These are phyloP conservation scores for Dicrurus megarhynchus DNA, from an alignment of 2,113 vertebrate species.

Conservation along the genomic window DNA sequence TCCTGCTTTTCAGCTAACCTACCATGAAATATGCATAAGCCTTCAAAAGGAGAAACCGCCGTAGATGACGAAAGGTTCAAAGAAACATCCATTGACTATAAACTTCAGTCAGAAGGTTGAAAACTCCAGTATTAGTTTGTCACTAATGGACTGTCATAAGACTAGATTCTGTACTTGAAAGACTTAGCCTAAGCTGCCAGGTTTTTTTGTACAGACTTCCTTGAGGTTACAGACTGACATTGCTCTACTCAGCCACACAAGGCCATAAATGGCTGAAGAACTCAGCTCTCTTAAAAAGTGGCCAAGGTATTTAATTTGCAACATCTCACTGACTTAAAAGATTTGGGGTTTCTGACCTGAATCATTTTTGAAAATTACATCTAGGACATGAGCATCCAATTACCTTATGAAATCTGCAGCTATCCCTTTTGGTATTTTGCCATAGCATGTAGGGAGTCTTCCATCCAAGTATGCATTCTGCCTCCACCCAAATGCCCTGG, in stretches of 20 bases:
- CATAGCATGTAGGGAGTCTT: neutral
- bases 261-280: neutral
- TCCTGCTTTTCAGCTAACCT: neutral
- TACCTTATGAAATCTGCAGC: neutral
- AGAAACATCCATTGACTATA: neutral
- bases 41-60: neutral
- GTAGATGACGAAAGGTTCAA: neutral
- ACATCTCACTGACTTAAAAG: neutral
- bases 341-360: neutral
- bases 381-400: neutral
- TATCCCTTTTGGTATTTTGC: neutral
- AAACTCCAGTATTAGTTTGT: neutral
- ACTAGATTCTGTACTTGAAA: neutral
- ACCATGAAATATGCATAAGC: neutral
- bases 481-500: neutral
- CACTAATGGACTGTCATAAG: neutral
- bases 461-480: neutral
- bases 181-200: neutral
- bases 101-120: neutral
- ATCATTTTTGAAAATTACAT: neutral
- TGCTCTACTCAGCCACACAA: neutral
- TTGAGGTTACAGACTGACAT: neutral
- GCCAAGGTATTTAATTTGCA: neutral
- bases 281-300: neutral
- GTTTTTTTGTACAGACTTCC: neutral